Evolutionary conservation across 1,140 invertebrate genomes (phyloP), one percentile per base, ranked within the genome.

Genomic region (Trachelipus rathkii): DNA sequence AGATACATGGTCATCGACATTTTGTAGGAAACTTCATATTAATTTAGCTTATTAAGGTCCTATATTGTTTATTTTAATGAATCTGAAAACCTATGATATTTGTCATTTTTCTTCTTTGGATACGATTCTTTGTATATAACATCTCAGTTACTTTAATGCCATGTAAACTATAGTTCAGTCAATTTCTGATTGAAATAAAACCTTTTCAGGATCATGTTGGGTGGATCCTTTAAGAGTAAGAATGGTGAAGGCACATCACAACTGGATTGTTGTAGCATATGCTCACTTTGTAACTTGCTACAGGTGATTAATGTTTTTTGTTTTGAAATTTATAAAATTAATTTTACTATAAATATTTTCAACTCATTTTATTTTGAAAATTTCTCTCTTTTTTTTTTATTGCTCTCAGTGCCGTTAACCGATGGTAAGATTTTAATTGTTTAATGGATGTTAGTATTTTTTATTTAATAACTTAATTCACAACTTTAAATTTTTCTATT

Each of bases 261-360:
- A 98, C 84, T 98, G 95, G 93, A 95, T 99, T 81, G 95, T 93
- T 75, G 95, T 97, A 45, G 95, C 95, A 11, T 98, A 97, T 85
- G 92, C 94, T 70, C 95, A 98, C 87, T 96, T 95, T 87, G 92
- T 98, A 11, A 92, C 93, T 74, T 96, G 95, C 84, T 98, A 96
- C 85, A 92, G 92, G 92, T 93, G 86, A 85, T 33, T 33, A 33
- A 33, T 1, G 33, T 33, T 33, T 33, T 33, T 33, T 33, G 33
- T 33, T 33, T n/a, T 60, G 19, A 13, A 15, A 13, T 60, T 3
- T 60, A 60, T 15, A 3, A 60, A 19, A 33, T 33, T 60, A 60
- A 60, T 15, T 19, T 50, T 15, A 15, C 15, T 50, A 9, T 50
- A 10, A 50, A 60, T 60, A 3, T 15, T 60, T 8, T 13, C 50